A percentile compares a stretch with the other conserved stretches of the same genome.
Conservation (phyloP, 2,888 invertebrate genomes). For the Clunio marinus region DNA sequence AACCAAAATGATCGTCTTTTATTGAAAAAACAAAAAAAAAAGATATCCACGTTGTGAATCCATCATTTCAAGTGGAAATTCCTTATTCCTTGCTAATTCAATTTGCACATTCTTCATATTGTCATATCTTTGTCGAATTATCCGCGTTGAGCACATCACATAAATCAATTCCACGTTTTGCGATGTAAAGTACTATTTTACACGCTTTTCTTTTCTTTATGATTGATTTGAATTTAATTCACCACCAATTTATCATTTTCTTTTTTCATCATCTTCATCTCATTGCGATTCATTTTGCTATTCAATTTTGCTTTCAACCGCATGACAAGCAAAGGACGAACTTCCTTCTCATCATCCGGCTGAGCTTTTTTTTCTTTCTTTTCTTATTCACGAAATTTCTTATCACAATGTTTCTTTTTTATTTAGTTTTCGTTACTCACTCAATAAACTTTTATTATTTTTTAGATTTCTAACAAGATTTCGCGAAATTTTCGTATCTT, state of each 20-base stretch:
- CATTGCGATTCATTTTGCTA: not conserved
- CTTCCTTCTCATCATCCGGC: not conserved
- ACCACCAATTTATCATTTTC: conserved; percentile 36
- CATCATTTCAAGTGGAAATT: too few species aligned
- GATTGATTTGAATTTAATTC: conserved; percentile 38
- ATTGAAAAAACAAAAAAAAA: too few species aligned
- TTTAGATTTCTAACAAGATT: not conserved
- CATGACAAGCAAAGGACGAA: not conserved
- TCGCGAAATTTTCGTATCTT: not conserved
- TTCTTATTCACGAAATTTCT: not conserved
- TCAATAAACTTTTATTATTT: too few species aligned
- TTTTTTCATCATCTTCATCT: not conserved
- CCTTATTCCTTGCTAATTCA: too few species aligned
- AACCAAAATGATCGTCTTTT: too few species aligned
- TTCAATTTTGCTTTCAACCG: too few species aligned
- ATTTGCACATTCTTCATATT: conserved; percentile 8
- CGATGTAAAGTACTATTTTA: conserved; percentile 11
- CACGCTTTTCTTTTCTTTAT: conserved; percentile 13
- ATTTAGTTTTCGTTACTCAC: not conserved
- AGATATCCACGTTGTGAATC: too few species aligned
- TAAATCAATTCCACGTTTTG: conserved; percentile 13
- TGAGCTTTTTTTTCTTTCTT: too few species aligned
- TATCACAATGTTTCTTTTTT: not conserved
- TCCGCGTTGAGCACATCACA: conserved; percentile 10
- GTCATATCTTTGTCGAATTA: not conserved